phyloP scores from a whole-genome alignment of 2,888 invertebrate genomes.

The Synanthedon tipuliformis region DNA sequence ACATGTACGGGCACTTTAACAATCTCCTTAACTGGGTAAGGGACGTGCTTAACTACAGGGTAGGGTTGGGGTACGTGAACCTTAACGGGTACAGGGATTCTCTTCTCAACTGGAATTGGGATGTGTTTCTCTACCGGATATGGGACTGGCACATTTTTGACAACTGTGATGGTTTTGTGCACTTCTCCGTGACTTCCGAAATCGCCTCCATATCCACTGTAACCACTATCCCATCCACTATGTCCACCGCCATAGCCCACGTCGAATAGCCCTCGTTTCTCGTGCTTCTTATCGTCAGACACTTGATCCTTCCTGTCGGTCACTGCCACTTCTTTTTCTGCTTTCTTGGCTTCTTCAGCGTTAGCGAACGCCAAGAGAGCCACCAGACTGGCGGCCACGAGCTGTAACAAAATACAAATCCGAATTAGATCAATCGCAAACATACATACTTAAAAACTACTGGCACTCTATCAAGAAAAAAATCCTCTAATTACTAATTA shows the following conservation, averaged over 20 bases:
- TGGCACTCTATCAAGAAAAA: slow-evolving; percentile 27
- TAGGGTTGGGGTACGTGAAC: slow-evolving; percentile 78
- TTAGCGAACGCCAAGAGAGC: slow-evolving; percentile 70
- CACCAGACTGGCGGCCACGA: slow-evolving; percentile 73
- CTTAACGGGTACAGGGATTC: slow-evolving; percentile 72
- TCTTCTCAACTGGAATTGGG: slow-evolving; percentile 75
- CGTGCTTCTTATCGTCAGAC: slow-evolving; percentile 75
- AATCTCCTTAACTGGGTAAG: slow-evolving; percentile 74
- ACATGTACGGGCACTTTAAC: slow-evolving; percentile 73
- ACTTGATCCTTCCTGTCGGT: slow-evolving; percentile 65
- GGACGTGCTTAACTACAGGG: slow-evolving; percentile 75
- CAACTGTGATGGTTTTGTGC: slow-evolving; percentile 77
- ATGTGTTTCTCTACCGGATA: slow-evolving; percentile 80
- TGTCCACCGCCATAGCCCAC: slow-evolving; percentile 62
- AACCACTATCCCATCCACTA: slow-evolving; percentile 18
- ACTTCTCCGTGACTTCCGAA: slow-evolving; percentile 63
- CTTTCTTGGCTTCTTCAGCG: slow-evolving; percentile 70
- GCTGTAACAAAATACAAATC: slow-evolving; percentile 34
- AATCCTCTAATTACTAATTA: slow-evolving; percentile 26
- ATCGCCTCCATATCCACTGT: slow-evolving; percentile 34
- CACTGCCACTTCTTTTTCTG: slow-evolving; percentile 70
- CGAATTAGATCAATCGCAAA: slow-evolving; percentile 19
- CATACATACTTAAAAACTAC: slow-evolving; percentile 10
- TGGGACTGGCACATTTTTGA: slow-evolving; percentile 78
- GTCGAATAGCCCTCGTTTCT: slow-evolving; percentile 78